Percentiles rank a stretch among this genome's conserved stretches.
These are phyloP conservation scores for Eupithecia exiguata DNA, from an alignment of 2,888 invertebrate genomes.

Conservation along the genomic window DNA sequence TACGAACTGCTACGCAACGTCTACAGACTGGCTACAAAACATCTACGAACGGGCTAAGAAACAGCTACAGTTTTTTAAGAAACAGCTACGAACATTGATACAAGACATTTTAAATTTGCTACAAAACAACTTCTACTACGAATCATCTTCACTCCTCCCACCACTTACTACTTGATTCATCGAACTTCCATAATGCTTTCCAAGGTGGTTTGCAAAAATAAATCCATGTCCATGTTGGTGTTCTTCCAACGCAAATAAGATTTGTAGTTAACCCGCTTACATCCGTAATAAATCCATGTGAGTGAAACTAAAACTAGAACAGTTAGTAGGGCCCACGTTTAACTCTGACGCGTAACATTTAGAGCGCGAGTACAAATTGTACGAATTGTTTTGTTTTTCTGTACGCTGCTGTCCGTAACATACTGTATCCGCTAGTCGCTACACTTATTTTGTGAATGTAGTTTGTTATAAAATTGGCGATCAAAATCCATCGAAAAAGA, in stretches of 20 bases:
- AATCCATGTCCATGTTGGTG: no score
- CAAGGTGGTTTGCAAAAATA: background rate
- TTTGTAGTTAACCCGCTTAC: no score
- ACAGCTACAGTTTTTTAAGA: no score
- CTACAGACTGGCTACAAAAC: background rate
- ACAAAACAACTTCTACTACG: no score
- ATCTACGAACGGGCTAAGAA: background rate
- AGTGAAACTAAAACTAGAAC: background rate
- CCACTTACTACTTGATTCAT: background rate
- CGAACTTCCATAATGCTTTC: background rate
- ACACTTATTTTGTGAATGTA: background rate
- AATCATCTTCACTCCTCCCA: background rate
- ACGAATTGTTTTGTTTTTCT: constrained; percentile 17
- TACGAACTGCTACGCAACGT: background rate
- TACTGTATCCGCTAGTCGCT: background rate
- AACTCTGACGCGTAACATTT: constrained; percentile 20
- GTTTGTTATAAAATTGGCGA: background rate
- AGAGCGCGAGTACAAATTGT: constrained; percentile 14
- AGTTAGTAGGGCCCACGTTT: constrained; percentile 25
- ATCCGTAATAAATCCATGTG: no score
- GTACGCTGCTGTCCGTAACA: background rate
- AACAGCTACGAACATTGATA: no score
- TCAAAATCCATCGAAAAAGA: background rate
- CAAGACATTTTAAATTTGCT: no score
- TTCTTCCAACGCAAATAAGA: no score